Percentiles rank a stretch among this genome's conserved stretches.
phyloP scores from a whole-genome alignment of 2,113 vertebrate genomes.

The Leptocoma aspasia region DNA sequence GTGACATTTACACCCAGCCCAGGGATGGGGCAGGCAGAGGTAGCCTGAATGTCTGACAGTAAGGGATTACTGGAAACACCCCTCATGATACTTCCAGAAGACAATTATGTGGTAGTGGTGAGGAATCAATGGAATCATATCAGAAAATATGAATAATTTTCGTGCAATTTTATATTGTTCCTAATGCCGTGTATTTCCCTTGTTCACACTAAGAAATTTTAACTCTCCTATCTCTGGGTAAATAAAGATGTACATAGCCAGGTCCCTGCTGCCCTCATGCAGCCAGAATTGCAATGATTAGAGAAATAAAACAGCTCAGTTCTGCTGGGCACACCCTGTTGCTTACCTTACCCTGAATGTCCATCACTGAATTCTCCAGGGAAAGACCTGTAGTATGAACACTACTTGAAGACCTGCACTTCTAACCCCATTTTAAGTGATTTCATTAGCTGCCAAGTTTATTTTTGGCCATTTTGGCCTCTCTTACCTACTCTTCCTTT shows the following conservation, averaged over 20 bases:
- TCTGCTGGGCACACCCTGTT: not conserved
- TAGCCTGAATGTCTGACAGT: not conserved
- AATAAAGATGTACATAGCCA: not conserved
- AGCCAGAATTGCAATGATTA: not conserved
- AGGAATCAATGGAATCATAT: not conserved
- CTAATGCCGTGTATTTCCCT: not conserved
- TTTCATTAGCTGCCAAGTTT: conserved; percentile 35
- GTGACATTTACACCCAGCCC: not conserved
- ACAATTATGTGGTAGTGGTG: not conserved
- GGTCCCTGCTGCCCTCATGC: not conserved
- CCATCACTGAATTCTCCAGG: not conserved
- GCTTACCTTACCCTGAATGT: not conserved
- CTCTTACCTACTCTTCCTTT: conserved; percentile 31
- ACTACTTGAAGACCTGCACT: conserved; percentile 5
- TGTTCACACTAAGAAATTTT: not conserved
- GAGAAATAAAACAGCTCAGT: not conserved
- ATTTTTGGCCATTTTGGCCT: conserved; percentile 51
- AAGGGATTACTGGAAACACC: not conserved
- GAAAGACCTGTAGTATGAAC: not conserved
- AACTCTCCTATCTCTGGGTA: not conserved
- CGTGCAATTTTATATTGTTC: not conserved
- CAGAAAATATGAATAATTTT: not conserved
- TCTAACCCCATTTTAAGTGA: conserved; percentile 38
- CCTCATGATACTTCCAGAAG: not conserved
- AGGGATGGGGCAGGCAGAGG: not conserved